These are phyloP conservation scores for Drosophila subobscura DNA, from an alignment of 1,140 invertebrate genomes.

Conservation along the genomic window DNA sequence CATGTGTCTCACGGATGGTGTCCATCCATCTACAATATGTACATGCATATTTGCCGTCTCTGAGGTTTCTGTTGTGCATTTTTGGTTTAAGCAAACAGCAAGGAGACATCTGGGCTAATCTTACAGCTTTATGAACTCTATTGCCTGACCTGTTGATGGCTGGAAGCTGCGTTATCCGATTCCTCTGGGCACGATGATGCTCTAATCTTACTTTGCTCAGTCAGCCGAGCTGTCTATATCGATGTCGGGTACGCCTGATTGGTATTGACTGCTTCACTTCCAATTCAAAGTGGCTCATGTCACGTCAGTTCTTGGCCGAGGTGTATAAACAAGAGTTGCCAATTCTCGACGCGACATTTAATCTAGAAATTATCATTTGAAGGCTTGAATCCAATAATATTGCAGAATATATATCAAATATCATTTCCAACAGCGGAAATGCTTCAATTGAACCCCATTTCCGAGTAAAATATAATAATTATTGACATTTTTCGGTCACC, in stretches of 20 bases:
- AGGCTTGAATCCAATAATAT: neutral
- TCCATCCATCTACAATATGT: slow-evolving; percentile 22
- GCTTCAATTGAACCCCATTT: no score
- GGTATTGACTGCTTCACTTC: slow-evolving; percentile 34
- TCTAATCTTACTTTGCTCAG: slow-evolving; percentile 23
- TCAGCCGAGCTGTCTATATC: slow-evolving; percentile 48
- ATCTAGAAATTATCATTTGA: neutral
- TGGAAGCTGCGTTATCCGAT: slow-evolving; percentile 14
- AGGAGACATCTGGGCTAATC: slow-evolving; percentile 38
- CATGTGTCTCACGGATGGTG: slow-evolving; percentile 12
- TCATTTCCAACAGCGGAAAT: no score
- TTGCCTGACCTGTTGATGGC: slow-evolving; percentile 45
- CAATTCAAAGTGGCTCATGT: slow-evolving; percentile 11
- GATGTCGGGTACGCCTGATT: slow-evolving; percentile 35
- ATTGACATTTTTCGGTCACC: neutral
- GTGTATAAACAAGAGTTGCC: neutral
- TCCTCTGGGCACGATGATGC: slow-evolving; percentile 8
- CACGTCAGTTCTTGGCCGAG: slow-evolving; percentile 18
- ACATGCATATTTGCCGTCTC: slow-evolving; percentile 60
- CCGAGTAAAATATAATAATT: no score
- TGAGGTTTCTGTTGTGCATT: slow-evolving; percentile 32
- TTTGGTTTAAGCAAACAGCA: slow-evolving; percentile 18
- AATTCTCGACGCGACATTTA: neutral
- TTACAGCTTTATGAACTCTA: slow-evolving; percentile 35
- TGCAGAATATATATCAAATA: no score